Evolutionary conservation across 2,888 invertebrate genomes (phyloP), one percentile per base, ranked within the genome.

Genomic region (Chrysolina americana): DNA sequence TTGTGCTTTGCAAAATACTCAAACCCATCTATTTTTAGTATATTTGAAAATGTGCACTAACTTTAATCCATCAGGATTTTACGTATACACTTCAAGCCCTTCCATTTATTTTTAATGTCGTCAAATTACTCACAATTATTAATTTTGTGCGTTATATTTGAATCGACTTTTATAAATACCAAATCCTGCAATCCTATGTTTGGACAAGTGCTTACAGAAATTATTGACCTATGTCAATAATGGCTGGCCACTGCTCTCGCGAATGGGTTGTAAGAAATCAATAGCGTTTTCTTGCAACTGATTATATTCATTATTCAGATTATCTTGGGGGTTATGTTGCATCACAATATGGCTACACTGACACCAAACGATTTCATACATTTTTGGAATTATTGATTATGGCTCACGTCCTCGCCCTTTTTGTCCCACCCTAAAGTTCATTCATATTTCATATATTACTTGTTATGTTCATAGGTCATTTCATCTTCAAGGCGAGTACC

Each of bases 331-430:
- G 41, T 74, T 66, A 75, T 78, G 81, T 86, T 87, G 84, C 85
- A 85, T 82, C 85, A 86, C 86, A 87, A 86, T 80, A 86, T 86
- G 86, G 86, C 86, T 80, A 75, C 81, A 76, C 53, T 68, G 36
- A 41, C 53, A 15, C 36, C 23, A 23, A 48, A 13, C 23, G 11
- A 13, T 4, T 13, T 8, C 8, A 36, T 23, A 4, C 10, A 48
- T 64, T 44, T 63, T 41, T 11, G 17, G 15, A n/a, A 17, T 50
- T 50, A 59, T 59, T 36, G 59, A 59, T 59, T 59, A 21, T 21
- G 59, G 15, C 28, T 2, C 28, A 59, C 23, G 6, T 59, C 13
- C 59, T 59, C 28, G 59, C 28, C 13, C 59, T 8, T 15, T 59
- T 28, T 59, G 59, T 15, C 5, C 59, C 23, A 23, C 59, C 59